Percentiles rank a stretch among this genome's conserved stretches.
Conservation (phyloP, 2,888 invertebrate genomes). For the Agriopis marginaria region DNA sequence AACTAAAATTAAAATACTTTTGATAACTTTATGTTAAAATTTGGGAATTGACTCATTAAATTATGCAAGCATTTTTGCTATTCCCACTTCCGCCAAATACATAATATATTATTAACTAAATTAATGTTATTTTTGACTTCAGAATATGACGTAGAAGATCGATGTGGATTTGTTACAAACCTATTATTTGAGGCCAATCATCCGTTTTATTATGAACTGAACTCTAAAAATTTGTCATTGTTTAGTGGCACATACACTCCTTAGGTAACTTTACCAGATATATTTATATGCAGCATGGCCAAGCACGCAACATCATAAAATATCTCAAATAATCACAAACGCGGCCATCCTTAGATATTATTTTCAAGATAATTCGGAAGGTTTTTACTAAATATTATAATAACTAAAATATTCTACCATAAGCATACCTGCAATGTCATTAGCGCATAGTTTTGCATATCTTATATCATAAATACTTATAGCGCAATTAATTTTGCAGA, state of each 20-base stretch:
- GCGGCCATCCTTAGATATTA: not conserved
- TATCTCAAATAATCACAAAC: not conserved
- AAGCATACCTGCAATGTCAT: too few relatives aligned
- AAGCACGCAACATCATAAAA: not conserved
- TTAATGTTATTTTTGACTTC: not conserved
- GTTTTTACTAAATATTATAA: too few relatives aligned
- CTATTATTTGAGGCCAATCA: conserved; percentile 22
- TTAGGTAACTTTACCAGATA: conserved; percentile 30
- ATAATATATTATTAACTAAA: not conserved
- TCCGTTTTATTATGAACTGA: conserved; percentile 31
- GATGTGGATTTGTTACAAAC: not conserved
- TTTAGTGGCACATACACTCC: conserved; percentile 35
- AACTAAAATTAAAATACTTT: too few relatives aligned
- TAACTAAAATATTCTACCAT: too few relatives aligned
- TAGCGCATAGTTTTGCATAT: too few relatives aligned
- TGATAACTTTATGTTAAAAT: too few relatives aligned
- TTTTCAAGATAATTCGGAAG: too few relatives aligned
- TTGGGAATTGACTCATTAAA: too few relatives aligned
- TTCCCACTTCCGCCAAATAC: too few relatives aligned
- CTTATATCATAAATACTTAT: too few relatives aligned
- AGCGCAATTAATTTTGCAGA: too few relatives aligned
- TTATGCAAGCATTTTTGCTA: too few relatives aligned
- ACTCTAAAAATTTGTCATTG: conserved; percentile 9
- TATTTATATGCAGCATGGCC: conserved; percentile 10
- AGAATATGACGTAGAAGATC: not conserved